Base-by-base conservation (phyloP, 2,888 invertebrate genomes). In the Drosophila setosimentum region DNA sequence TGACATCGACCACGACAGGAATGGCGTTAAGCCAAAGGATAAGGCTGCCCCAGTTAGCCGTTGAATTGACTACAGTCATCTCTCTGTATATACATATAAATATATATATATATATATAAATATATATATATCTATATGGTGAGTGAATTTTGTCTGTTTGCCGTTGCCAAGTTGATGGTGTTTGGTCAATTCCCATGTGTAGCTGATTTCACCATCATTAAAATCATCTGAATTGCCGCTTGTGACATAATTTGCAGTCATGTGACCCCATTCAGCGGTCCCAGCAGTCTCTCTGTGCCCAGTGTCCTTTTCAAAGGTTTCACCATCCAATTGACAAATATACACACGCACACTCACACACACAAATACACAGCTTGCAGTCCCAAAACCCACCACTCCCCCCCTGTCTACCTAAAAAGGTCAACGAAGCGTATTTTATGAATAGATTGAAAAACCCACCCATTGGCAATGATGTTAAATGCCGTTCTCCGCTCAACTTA, bases 241-340 rank as follows among this genome's bases (percentile, higher is more conserved):
- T 78, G 82, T 82, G 76, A 82, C 82, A 82, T 83, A 82, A 83
- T 83, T 83, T 87, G 82, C 71, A 80, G 87, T 83, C 82, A 74
- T 78, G 62, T 79, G 80, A 77, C 85, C 84, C 68, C 82, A 74
- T 79, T 83, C 67, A 55, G 45, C 48, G 62, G 57, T 54, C 58
- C 77, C 55, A 55, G 27, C 57, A 57, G 57, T 11, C 18, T 5
- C 24, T 16, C 29, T 40, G 48, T 62, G 75, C 62, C 70, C 65
- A 71, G 63, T 71, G 62, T 76, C 76, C 76, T 65, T 76, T 72
- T 68, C 60, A 75, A 75, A 76, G 63, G 67, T 68, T 76, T 70
- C 63, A 51, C 13, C 62, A 67, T 49, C 27, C 61, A 67, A 62
- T 55, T 62, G 45, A 66, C 58, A 40, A 73, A 37, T 27, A 55